phyloP scores from a whole-genome alignment of 1,140 invertebrate genomes.

The Orius laevigatus region DNA sequence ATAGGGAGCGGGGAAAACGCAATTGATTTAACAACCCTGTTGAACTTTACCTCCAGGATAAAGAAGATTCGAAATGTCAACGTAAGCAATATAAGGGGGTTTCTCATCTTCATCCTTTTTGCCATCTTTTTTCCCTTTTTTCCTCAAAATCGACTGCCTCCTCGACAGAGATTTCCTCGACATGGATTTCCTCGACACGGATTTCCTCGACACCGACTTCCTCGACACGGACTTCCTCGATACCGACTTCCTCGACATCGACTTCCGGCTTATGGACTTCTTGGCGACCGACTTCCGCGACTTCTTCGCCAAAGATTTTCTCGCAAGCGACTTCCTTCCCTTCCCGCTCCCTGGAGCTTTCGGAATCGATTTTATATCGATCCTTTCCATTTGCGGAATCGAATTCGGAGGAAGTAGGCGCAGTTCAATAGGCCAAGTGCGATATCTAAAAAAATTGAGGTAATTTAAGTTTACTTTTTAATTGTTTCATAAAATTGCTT shows the following conservation, averaged over 20 bases:
- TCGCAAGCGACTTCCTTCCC: constrained; percentile 2
- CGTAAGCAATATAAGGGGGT: constrained; percentile 5
- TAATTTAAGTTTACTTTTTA: constrained; percentile 5
- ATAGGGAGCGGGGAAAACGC: too few relatives aligned
- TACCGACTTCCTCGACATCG: neutral
- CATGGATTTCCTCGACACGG: neutral
- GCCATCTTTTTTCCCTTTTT: constrained; percentile 1
- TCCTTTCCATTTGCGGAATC: too few relatives aligned
- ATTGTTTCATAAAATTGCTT: constrained; percentile 3
- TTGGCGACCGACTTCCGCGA: neutral
- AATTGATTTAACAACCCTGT: too few relatives aligned
- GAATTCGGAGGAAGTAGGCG: too few relatives aligned
- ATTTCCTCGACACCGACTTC: neutral
- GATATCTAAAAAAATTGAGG: constrained; percentile 7
- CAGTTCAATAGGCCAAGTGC: constrained; percentile 9
- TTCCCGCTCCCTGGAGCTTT: too few relatives aligned
- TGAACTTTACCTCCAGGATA: constrained; percentile 15
- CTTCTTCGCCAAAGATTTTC: neutral
- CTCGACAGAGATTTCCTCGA: neutral
- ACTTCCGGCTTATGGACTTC: neutral
- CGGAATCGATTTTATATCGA: too few relatives aligned
- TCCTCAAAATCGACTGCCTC: neutral
- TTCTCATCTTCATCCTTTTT: neutral
- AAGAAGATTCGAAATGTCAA: constrained; percentile 12
- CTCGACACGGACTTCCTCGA: neutral